Evolutionary conservation across 1,140 invertebrate species (phyloP).

Genomic region (Zophobas atratus): DNA sequence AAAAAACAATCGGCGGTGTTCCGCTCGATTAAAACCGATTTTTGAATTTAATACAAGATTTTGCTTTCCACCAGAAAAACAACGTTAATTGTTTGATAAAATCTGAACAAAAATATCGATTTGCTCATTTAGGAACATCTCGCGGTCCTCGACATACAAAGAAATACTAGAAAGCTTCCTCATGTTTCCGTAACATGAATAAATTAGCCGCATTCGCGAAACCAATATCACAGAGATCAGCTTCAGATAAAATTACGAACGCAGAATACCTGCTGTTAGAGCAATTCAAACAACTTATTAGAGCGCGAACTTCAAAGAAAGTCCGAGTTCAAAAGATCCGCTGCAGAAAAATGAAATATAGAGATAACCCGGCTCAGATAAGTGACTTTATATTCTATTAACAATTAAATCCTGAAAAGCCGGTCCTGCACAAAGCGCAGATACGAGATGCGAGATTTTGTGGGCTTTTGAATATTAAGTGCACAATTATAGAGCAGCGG

Average conservation of each 20-base stretch:
- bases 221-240: not conserved
- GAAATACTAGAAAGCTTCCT: not conserved
- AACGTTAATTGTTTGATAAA: no score
- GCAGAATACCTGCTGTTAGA: constrained; percentile 22
- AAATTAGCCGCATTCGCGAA: not conserved
- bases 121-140: no score
- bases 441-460: constrained; percentile 54
- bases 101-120: no score
- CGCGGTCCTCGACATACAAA: not conserved
- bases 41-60: no score
- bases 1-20: not conserved
- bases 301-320: not conserved
- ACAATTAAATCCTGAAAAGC: constrained; percentile 54
- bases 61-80: no score
- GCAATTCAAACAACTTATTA: constrained; percentile 19
- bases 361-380: constrained; percentile 49
- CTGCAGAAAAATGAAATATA: constrained; percentile 44
- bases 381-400: constrained; percentile 56
- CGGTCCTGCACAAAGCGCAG: constrained; percentile 52
- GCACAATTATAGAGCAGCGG: constrained; percentile 53
- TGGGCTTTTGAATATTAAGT: constrained; percentile 57
- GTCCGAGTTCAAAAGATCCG: constrained; percentile 13
- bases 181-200: not conserved
- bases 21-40: no score
- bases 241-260: not conserved